phyloP scores from a whole-genome alignment of 2,797 vertebrate genomes.

The Alectoris magna region DNA sequence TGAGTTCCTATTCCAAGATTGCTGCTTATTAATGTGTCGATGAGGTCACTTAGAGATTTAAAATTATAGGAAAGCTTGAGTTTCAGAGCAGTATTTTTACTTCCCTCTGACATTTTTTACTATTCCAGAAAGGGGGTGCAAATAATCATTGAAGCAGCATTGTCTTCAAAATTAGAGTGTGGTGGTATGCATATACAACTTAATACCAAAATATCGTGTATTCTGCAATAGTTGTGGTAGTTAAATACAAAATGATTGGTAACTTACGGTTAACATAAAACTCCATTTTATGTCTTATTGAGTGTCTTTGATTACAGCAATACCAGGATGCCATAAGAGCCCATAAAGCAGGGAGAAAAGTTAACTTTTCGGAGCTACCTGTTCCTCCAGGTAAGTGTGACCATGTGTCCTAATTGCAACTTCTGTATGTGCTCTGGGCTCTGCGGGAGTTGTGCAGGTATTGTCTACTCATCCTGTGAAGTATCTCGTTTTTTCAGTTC shows the following conservation, averaged over 20 bases:
- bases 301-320: slow-evolving; percentile 84
- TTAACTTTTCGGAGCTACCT: slow-evolving; percentile 92
- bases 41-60: neutral
- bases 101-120: neutral
- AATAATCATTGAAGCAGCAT: neutral
- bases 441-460: neutral
- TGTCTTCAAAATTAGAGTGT: neutral
- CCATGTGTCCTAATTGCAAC: neutral
- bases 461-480: neutral
- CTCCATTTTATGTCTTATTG: neutral
- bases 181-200: neutral
- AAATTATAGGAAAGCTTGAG: neutral
- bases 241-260: neutral
- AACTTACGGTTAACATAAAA: neutral
- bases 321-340: slow-evolving; percentile 93
- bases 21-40: neutral
- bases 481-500: neutral
- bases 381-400: slow-evolving; percentile 89
- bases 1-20: neutral
- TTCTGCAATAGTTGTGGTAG: slow-evolving; percentile 2
- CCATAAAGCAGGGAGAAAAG: slow-evolving; percentile 88
- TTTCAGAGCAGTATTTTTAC: neutral
- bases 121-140: neutral
- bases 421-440: neutral
- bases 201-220: neutral